Evolutionary conservation across 2,113 vertebrate genomes (phyloP).

Genomic region (Lichenostomus cassidix): DNA sequence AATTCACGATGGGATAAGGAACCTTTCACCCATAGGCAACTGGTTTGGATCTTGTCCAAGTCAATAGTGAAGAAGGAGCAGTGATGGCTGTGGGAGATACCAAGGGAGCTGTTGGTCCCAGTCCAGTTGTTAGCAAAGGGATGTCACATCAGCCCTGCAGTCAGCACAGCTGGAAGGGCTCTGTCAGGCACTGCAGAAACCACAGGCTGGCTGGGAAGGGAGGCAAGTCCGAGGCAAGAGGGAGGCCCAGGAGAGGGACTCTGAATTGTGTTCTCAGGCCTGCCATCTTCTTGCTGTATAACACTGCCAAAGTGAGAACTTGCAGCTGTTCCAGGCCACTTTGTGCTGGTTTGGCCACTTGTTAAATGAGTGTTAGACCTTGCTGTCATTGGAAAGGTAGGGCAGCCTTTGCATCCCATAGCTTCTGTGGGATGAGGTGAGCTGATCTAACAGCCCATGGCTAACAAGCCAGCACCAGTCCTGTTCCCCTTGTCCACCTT

Average conservation of each 20-base stretch:
- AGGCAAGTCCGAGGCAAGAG: background rate
- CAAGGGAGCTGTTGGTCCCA: constrained; percentile 13
- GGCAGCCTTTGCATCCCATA: background rate
- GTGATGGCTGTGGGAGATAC: background rate
- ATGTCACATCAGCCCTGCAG: constrained; percentile 2
- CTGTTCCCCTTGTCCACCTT: background rate
- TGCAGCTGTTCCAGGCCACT: background rate
- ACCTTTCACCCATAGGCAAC: constrained; percentile 50
- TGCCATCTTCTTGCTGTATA: background rate
- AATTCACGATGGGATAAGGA: background rate
- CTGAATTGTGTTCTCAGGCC: background rate
- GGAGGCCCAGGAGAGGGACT: background rate
- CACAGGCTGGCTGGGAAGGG: background rate
- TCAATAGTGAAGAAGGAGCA: background rate
- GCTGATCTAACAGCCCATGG: background rate
- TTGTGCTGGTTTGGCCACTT: background rate
- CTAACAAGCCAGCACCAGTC: background rate
- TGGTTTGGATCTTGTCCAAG: constrained; percentile 20
- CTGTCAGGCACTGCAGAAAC: background rate
- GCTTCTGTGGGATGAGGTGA: background rate
- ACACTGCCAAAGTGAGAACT: background rate
- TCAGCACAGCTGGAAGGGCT: constrained; percentile 13
- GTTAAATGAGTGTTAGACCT: background rate
- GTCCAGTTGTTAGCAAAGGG: background rate
- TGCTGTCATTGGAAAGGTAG: background rate